A percentile compares a stretch with the other conserved stretches of the same genome.
Conservation (phyloP, 2,113 vertebrate genomes). For the Sylvilagus bachmani region DNA sequence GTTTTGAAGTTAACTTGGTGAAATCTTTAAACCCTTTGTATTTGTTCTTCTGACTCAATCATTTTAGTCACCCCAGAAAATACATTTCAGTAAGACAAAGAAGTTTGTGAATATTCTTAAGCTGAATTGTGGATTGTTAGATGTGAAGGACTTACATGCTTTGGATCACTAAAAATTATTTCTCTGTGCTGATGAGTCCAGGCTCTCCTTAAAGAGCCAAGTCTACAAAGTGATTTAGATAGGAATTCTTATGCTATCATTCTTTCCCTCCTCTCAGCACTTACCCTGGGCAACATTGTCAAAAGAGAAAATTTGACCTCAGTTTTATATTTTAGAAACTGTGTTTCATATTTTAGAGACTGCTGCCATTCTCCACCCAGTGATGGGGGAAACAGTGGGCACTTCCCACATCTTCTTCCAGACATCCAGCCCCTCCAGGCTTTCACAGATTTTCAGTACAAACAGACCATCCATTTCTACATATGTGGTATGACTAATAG, state of each 20-base stretch:
- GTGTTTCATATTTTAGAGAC: not conserved
- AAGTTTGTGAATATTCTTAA: not conserved
- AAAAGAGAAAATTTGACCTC: conserved; percentile 36
- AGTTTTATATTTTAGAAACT: not conserved
- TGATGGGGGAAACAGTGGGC: rapidly evolving
- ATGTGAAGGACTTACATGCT: not conserved
- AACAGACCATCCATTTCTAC: not conserved
- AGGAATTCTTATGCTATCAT: not conserved
- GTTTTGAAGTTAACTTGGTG: conserved; percentile 35
- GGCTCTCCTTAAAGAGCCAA: not conserved
- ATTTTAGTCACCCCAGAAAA: conserved; percentile 71
- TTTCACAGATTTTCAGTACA: not conserved
- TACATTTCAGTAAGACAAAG: conserved; percentile 5
- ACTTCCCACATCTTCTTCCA: not conserved
- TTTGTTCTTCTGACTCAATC: conserved; percentile 67
- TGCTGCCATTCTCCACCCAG: not conserved
- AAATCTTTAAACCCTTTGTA: conserved; percentile 75
- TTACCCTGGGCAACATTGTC: conserved; percentile 1
- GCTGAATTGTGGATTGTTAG: not conserved
- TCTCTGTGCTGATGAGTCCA: not conserved
- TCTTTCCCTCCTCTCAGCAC: not conserved
- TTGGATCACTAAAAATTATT: not conserved
- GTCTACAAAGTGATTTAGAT: conserved; percentile 27
- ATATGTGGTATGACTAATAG: not conserved
- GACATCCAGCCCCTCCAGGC: not conserved